Conservation (phyloP, 1,140 invertebrate genomes). For the Apocrypta bakeri region DNA sequence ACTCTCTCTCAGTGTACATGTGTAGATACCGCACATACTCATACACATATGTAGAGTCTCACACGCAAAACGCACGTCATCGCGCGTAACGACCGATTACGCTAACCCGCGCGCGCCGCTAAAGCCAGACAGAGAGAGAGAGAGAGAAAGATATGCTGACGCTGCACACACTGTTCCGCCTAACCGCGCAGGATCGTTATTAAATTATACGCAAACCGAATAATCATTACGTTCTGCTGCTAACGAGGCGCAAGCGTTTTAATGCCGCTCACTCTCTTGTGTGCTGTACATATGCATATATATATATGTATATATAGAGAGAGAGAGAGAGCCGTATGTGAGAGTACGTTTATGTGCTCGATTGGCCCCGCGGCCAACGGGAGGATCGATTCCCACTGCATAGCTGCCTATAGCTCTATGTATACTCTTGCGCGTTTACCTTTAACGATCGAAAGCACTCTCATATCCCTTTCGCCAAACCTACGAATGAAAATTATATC, state of each 20-base stretch:
- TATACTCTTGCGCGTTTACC: background rate
- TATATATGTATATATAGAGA: too few species aligned
- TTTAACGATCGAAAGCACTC: constrained; percentile 1
- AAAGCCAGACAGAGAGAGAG: constrained; percentile 31
- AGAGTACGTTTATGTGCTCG: constrained; percentile 5
- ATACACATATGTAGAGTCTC: background rate
- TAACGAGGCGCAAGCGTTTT: constrained; percentile 69
- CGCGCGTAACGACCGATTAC: constrained; percentile 74
- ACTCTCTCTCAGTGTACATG: too few species aligned
- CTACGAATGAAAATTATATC: background rate
- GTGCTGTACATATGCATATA: background rate
- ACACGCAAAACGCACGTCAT: constrained; percentile 71
- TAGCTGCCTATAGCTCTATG: background rate
- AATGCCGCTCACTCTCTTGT: constrained; percentile 47
- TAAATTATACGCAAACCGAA: constrained; percentile 73
- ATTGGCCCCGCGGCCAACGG: background rate
- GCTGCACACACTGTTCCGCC: constrained; percentile 33
- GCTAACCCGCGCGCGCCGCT: constrained; percentile 60
- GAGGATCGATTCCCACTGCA: background rate
- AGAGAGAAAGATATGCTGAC: constrained; percentile 20
- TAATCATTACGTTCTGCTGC: constrained; percentile 69
- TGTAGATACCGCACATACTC: too few species aligned
- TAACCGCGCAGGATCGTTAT: constrained; percentile 71
- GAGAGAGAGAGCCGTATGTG: too few species aligned
- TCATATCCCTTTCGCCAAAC: background rate